Evolutionary conservation across 2,113 vertebrate genomes (phyloP).

Genomic region (Mionectes macconnelli): DNA sequence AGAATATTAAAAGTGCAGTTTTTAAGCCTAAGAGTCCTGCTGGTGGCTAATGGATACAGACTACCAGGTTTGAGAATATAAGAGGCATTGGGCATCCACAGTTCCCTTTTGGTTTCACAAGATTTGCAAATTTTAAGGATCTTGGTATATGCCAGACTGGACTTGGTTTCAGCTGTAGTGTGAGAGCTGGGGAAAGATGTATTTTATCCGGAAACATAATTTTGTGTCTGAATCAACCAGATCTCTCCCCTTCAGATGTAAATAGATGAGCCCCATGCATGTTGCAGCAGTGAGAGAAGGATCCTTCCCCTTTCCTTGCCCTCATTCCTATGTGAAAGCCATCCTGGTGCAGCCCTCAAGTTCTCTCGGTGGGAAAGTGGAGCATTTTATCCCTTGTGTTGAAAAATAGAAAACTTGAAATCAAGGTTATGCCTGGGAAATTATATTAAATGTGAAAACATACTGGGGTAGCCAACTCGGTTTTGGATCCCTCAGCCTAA

Average conservation of each 20-base stretch:
- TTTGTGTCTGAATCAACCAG: neutral
- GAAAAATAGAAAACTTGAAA: neutral
- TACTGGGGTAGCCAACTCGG: neutral
- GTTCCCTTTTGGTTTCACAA: neutral
- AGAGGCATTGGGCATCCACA: neutral
- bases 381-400: neutral
- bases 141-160: neutral
- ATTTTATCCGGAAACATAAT: neutral
- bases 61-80: neutral
- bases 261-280: rapidly evolving
- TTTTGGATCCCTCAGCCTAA: neutral
- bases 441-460: neutral
- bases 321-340: neutral
- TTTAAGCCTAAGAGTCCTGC: neutral
- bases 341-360: neutral
- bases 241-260: neutral
- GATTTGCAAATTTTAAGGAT: neutral
- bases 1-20: neutral
- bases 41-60: neutral
- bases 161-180: rapidly evolving
- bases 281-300: rapidly evolving
- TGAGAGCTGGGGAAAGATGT: neutral
- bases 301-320: neutral
- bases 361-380: neutral
- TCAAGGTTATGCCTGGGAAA: neutral